A percentile compares a stretch with the other conserved stretches of the same genome.
Conservation (phyloP, 1,140 invertebrate genomes). For the Drosophila ohnishii region DNA sequence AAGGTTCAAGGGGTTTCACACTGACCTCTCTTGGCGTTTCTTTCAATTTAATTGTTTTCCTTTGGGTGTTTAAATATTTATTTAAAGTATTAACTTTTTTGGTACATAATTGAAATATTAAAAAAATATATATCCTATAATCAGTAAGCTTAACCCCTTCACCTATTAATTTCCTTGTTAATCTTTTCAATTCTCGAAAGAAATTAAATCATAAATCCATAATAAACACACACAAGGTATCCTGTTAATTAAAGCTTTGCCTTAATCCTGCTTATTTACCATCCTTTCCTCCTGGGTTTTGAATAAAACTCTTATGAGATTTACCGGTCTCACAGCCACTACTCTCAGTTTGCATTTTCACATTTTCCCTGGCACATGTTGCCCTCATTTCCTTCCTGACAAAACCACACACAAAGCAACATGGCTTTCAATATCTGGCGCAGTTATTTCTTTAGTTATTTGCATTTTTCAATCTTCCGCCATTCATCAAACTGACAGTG, state of each 20-base stretch:
- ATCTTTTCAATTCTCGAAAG: background rate
- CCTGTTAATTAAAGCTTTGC: background rate
- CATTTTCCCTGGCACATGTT: constrained; percentile 12
- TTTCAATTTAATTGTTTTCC: background rate
- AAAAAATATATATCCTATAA: no score
- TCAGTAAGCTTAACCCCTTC: no score
- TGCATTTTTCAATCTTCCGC: constrained; percentile 53
- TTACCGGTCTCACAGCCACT: background rate
- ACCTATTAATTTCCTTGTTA: background rate
- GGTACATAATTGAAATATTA: no score
- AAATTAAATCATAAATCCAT: background rate
- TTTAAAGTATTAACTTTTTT: background rate
- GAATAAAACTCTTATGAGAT: constrained; percentile 24
- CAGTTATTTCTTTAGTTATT: constrained; percentile 49
- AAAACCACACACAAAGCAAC: constrained; percentile 15
- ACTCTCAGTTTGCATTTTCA: constrained; percentile 4
- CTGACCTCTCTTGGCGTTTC: background rate
- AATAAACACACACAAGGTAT: background rate
- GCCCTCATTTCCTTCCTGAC: constrained; percentile 32
- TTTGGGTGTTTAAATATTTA: background rate
- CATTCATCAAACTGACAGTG: constrained; percentile 42
- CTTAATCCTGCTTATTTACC: constrained; percentile 16
- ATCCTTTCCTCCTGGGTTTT: background rate
- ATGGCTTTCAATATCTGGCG: constrained; percentile 33
- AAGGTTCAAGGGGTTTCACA: background rate